These are phyloP conservation scores for Meliscaeva auricollis DNA, from an alignment of 2,888 invertebrate species.

Conservation along the genomic window DNA sequence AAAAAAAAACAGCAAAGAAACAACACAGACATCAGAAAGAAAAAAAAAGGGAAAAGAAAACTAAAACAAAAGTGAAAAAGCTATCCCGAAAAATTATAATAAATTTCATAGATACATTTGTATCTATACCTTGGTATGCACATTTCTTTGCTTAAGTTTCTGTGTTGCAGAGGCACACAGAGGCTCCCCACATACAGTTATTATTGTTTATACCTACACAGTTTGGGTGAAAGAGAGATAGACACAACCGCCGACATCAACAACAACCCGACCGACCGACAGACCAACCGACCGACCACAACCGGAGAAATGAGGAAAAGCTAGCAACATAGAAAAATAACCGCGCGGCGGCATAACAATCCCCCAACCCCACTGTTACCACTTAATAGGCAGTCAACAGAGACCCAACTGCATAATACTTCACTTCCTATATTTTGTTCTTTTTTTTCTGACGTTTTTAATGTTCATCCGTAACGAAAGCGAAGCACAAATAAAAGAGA, in stretches of 20 bases:
- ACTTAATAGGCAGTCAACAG: conserved; percentile 51
- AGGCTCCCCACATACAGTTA: conserved; percentile 32
- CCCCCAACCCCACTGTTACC: conserved; percentile 57
- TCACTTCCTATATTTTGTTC: conserved; percentile 74
- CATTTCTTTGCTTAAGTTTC: conserved; percentile 58
- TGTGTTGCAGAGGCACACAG: conserved; percentile 68
- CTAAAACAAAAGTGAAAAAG: conserved; percentile 68
- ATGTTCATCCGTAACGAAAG: conserved; percentile 69
- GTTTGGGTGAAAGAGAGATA: conserved; percentile 44
- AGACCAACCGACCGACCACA: too few species aligned
- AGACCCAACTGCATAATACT: conserved; percentile 74
- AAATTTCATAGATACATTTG: conserved; percentile 69
- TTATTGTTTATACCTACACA: conserved; percentile 11
- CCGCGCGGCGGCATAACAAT: conserved; percentile 57
- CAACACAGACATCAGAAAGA: conserved; percentile 36
- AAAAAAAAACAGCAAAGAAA: conserved; percentile 43
- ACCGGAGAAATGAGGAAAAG: conserved; percentile 72
- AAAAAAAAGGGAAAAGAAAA: conserved; percentile 42
- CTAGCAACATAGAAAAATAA: conserved; percentile 67
- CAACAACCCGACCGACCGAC: conserved; percentile 4
- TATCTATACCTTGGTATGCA: conserved; percentile 55
- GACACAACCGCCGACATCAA: conserved; percentile 29
- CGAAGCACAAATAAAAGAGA: conserved; percentile 74
- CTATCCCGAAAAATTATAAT: conserved; percentile 69
- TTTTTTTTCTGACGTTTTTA: conserved; percentile 29